Evolutionary conservation across 2,113 vertebrate species (phyloP).

Genomic region (Centropristis striata): DNA sequence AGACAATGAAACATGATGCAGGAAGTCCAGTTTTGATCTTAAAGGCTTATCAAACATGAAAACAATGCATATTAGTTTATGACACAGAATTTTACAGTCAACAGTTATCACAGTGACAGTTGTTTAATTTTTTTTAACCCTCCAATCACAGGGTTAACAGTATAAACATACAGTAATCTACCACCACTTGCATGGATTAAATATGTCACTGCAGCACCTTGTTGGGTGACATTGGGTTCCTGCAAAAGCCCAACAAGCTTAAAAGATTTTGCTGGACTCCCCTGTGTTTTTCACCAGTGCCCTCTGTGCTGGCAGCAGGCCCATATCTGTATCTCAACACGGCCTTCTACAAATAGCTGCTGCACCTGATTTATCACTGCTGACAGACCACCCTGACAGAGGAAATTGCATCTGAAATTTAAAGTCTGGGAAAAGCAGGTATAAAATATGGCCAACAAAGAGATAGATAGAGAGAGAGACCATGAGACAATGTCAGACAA

Average conservation of each 20-base stretch:
- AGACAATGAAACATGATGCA: not conserved
- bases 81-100: constrained; percentile 2
- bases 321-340: not conserved
- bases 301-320: not conserved
- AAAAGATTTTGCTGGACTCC: not conserved
- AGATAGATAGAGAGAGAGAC: not conserved
- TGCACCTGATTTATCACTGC: constrained; percentile 25
- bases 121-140: not conserved
- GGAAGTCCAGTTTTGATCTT: not conserved
- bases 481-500: not conserved
- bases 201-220: too few species aligned
- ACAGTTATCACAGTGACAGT: not conserved
- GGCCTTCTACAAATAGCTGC: not conserved
- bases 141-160: not conserved
- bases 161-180: not conserved
- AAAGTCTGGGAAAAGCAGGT: constrained; percentile 13
- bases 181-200: too few species aligned
- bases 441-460: constrained; percentile 2
- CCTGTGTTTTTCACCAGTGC: not conserved
- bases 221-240: not conserved
- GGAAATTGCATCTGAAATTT: constrained; percentile 24
- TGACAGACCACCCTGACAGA: not conserved
- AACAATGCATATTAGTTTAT: not conserved
- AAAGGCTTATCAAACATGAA: not conserved
- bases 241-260: not conserved